phyloP scores from a whole-genome alignment of 2,888 invertebrate genomes.

The Dolichopus griseipennis region DNA sequence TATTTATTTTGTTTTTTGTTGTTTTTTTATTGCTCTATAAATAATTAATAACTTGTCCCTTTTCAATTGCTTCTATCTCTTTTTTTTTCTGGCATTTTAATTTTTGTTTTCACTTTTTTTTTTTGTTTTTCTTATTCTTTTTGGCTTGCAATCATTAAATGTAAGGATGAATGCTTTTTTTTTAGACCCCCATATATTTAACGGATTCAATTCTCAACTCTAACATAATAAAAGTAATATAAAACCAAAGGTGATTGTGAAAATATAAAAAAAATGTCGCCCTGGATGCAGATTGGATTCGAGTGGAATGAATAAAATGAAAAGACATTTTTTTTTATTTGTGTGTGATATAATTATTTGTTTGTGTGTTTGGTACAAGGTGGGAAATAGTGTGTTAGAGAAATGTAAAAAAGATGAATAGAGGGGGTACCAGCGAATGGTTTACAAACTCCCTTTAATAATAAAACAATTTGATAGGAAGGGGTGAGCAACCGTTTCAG shows the following conservation, averaged over 20 bases:
- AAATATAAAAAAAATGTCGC: neutral
- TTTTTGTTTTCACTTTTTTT: neutral
- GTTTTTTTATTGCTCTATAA: neutral
- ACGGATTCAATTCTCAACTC: neutral
- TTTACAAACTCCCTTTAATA: no score
- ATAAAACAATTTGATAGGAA: no score
- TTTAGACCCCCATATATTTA: neutral
- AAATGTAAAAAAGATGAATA: no score
- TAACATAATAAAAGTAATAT: conserved; percentile 4
- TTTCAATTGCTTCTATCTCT: neutral
- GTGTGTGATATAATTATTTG: neutral
- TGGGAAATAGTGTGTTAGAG: no score
- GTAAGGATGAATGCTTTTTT: no score
- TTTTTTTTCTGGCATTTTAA: neutral
- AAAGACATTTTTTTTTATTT: no score
- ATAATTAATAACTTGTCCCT: conserved; percentile 3
- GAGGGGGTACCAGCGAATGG: no score
- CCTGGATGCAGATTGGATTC: neutral
- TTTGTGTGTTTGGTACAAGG: neutral
- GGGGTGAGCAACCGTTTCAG: no score
- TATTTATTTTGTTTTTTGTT: neutral
- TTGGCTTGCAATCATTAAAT: no score
- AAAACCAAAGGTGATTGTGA: conserved; percentile 2
- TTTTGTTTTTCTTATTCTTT: no score
- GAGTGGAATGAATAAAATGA: no score